These are phyloP conservation scores for Oreochromis tanganicae DNA, from an alignment of 2,113 vertebrate genomes.

Conservation along the genomic window DNA sequence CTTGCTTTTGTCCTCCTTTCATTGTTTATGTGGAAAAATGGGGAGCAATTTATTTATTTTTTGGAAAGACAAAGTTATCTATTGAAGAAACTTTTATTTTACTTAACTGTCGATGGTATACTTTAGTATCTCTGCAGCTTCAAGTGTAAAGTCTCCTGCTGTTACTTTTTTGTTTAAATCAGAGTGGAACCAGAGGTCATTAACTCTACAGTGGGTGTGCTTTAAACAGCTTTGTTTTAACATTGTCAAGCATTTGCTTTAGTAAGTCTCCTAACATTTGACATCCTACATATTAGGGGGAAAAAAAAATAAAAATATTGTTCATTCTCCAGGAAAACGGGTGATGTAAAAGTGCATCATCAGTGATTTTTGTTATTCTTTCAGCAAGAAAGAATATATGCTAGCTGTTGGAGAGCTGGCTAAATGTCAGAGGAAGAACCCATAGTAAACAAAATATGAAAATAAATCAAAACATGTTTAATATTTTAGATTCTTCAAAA, in stretches of 20 bases:
- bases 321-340: background rate
- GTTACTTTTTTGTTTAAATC: background rate
- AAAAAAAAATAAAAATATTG: fast-evolving
- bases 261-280: background rate
- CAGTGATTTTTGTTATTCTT: background rate
- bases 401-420: background rate
- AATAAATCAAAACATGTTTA: background rate
- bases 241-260: fast-evolving
- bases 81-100: background rate
- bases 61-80: background rate
- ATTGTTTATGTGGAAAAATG: background rate
- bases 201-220: background rate
- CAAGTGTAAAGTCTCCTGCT: background rate
- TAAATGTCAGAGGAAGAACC: background rate
- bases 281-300: background rate
- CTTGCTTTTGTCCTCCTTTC: background rate
- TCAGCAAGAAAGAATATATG: fast-evolving
- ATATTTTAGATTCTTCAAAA: background rate
- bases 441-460: background rate
- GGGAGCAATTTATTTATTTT: background rate
- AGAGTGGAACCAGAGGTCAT: background rate
- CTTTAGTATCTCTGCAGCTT: background rate
- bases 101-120: background rate
- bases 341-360: background rate
- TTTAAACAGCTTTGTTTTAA: background rate